Evolutionary conservation across 2,113 vertebrate genomes (phyloP), one percentile per base, ranked within the genome.

Genomic region (Bostrychus sinensis): DNA sequence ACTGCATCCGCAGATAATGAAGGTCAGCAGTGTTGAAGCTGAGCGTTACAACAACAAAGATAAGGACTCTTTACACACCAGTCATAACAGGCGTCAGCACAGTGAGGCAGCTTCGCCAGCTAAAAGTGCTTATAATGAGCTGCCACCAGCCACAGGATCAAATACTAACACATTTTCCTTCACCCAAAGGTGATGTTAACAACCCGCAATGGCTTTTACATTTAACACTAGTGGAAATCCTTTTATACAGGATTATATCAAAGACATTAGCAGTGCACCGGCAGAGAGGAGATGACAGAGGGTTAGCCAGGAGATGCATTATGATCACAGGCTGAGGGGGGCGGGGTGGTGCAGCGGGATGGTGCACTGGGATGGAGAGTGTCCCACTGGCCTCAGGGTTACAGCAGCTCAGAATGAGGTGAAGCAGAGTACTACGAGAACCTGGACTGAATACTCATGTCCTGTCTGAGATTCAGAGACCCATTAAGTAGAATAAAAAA

Each of bases 1-100:
- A 79, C 81, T 80, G 78, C 72, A 82, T 88, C 87, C 75, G 80
- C 70, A 67, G 82, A 88, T 88, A 85, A 74, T 72, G 61, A 81
- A 77, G 72, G 84, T 81, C 86, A 62, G 81, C 39, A 26, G 77
- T 51, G 69, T 42, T 36, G 17, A 14, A 70, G 71, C 62, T 19
- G 65, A 73, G 76, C 37, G 37, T 48, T 57, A 83, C 7, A 84
- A 75, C 56, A 66, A 89, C 71, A 82, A 11, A 71, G 83, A 89
- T 82, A 84, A 79, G 57, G 50, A 55, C 56, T 67, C 72, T 84
- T 69, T 70, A 74, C 63, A 78, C 4, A 1, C 30, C 22, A 79
- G 68, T 69, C 72, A 86, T 42, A 86, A 85, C 77, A 81, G 12
- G 66, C 64, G 42, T 22, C n/a, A 4, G 48, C 6, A 42, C 46